These are phyloP conservation scores for Cheilinus undulatus DNA, from an alignment of 2,113 vertebrate genomes.

Conservation along the genomic window DNA sequence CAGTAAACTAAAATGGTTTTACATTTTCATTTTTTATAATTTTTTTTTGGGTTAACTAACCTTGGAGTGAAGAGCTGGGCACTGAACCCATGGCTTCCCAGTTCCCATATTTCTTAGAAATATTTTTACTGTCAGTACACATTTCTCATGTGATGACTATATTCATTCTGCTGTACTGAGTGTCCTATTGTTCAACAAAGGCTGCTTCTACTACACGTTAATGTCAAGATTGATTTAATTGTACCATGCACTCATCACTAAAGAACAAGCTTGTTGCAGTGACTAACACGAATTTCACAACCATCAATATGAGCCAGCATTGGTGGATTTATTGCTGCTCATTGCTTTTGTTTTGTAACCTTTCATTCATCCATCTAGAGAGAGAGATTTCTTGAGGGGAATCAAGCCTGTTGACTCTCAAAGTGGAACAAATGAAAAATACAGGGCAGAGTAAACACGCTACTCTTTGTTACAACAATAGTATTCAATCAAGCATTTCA, in stretches of 20 bases:
- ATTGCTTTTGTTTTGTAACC: conserved; percentile 18
- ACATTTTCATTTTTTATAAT: no score
- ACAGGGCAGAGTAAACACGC: conserved; percentile 3
- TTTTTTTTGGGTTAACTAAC: no score
- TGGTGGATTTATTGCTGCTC: conserved; percentile 7
- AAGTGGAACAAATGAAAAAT: conserved; percentile 37
- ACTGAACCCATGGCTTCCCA: no score
- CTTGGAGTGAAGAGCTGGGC: no score
- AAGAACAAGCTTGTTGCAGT: background rate
- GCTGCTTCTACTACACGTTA: background rate
- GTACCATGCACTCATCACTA: background rate
- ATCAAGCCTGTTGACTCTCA: conserved; percentile 28
- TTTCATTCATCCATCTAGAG: conserved; percentile 29
- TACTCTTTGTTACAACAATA: background rate
- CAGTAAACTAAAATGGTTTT: no score
- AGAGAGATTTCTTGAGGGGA: conserved; percentile 39
- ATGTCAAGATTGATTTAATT: conserved; percentile 31
- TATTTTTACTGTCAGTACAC: background rate
- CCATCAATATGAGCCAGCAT: background rate
- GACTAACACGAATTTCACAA: conserved; percentile 9
- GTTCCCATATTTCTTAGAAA: no score
- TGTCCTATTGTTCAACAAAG: conserved; percentile 2
- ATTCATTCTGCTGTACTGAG: background rate
- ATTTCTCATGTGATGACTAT: background rate
- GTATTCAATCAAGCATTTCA: no score